Evolutionary conservation across 2,888 invertebrate species (phyloP).

Genomic region (Macaria liturata): DNA sequence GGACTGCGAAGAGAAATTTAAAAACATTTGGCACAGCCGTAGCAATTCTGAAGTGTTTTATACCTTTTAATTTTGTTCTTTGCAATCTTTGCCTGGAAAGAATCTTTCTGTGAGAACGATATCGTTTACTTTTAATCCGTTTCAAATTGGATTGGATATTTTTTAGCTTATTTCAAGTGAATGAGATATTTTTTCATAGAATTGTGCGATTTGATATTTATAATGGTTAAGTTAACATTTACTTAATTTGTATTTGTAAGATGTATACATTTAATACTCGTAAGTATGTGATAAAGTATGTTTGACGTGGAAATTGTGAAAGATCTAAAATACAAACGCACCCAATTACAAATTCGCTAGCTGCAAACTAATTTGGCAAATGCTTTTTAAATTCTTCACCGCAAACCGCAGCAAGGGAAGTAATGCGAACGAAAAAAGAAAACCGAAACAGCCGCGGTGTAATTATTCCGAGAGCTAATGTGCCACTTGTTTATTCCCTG

Average conservation of each 20-base stretch:
- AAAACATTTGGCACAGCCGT: conserved; percentile 63
- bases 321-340: conserved; percentile 22
- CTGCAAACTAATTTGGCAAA: conserved; percentile 73
- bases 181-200: neutral
- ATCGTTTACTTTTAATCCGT: conserved; percentile 31
- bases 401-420: conserved; percentile 59
- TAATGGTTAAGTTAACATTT: no score
- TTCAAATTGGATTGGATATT: conserved; percentile 21
- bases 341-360: conserved; percentile 37
- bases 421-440: conserved; percentile 48
- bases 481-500: conserved; percentile 80
- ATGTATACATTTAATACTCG: no score
- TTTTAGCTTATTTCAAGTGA: conserved; percentile 1
- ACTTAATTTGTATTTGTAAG: no score
- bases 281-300: neutral
- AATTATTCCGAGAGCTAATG: conserved; percentile 81
- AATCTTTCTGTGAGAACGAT: conserved; percentile 38
- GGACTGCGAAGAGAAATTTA: conserved; percentile 59
- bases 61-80: conserved; percentile 66
- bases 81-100: conserved; percentile 49
- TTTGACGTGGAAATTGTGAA: neutral
- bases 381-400: conserved; percentile 76
- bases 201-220: no score
- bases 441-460: conserved; percentile 62
- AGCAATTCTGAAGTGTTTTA: conserved; percentile 69